phyloP scores from a whole-genome alignment of 2,797 vertebrate species.

The Chrysolophus pictus region DNA sequence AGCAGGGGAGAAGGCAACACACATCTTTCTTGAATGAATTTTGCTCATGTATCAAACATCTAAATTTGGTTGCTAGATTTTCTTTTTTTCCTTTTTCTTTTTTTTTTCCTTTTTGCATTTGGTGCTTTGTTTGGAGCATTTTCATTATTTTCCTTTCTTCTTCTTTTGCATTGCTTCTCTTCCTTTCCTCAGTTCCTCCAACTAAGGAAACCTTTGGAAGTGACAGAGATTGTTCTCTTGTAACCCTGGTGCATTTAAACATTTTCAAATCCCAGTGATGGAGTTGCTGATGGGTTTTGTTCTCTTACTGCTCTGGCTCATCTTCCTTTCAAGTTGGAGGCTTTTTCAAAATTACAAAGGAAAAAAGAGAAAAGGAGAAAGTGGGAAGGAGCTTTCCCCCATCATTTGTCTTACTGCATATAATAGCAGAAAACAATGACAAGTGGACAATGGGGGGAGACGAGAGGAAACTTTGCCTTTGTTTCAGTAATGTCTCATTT shows the following conservation, averaged over 20 bases:
- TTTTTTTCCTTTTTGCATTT: neutral
- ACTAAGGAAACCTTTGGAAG: neutral
- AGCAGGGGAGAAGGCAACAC: neutral
- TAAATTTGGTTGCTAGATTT: neutral
- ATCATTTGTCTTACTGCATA: constrained; percentile 64
- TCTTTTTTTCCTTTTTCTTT: neutral
- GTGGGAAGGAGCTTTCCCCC: constrained; percentile 63
- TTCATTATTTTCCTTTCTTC: neutral
- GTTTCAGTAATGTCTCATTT: constrained; percentile 70
- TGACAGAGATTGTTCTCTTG: constrained; percentile 29
- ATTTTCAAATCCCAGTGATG: constrained; percentile 70
- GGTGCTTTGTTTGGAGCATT: neutral
- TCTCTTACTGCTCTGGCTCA: constrained; percentile 46
- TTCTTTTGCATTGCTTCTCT: neutral
- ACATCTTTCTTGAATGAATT: accelerated
- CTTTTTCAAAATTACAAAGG: constrained; percentile 64
- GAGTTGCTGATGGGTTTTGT: constrained; percentile 54
- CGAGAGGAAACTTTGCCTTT: constrained; percentile 60
- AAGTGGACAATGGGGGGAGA: neutral
- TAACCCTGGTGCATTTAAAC: constrained; percentile 77
- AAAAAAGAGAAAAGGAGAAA: neutral
- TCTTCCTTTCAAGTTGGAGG: constrained; percentile 71
- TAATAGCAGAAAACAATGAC: constrained; percentile 44
- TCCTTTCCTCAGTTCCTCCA: neutral
- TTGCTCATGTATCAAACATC: neutral